phyloP scores from a whole-genome alignment of 30 jellyfish, hydroid and myxozoan species.

The Aurelia aurita region DNA sequence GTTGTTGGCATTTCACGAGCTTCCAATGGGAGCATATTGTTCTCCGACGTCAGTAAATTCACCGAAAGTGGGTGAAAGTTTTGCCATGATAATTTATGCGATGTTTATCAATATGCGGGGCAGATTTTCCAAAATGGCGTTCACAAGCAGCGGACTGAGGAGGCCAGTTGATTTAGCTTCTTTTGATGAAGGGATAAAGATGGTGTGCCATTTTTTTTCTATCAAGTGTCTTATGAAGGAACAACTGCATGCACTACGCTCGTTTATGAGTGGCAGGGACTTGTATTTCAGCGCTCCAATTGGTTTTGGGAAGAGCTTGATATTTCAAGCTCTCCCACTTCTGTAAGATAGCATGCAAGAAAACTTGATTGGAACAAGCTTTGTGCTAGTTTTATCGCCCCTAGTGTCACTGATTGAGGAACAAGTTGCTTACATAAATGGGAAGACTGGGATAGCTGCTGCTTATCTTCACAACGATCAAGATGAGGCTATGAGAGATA shows the following conservation, averaged over 20 bases:
- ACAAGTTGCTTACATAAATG: slow-evolving; percentile 12
- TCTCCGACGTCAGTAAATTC: not conserved
- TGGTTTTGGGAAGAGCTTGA: slow-evolving; percentile 39
- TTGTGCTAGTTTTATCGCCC: slow-evolving; percentile 39
- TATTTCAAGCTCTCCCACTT: slow-evolving; percentile 49
- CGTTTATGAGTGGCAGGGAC: slow-evolving; percentile 20
- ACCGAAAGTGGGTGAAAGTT: too few species aligned
- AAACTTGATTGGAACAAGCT: not conserved
- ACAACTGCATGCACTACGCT: too few species aligned
- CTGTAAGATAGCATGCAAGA: not conserved
- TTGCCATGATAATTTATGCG: too few species aligned
- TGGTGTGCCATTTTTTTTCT: too few species aligned
- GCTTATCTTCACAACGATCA: slow-evolving; percentile 17
- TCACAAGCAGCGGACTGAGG: too few species aligned
- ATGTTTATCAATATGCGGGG: too few species aligned
- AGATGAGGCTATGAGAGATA: slow-evolving; percentile 1
- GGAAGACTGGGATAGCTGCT: slow-evolving; percentile 25
- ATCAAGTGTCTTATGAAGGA: too few species aligned
- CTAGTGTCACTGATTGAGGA: slow-evolving; percentile 43
- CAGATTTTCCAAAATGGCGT: too few species aligned
- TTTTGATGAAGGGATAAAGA: too few species aligned
- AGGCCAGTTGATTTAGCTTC: too few species aligned
- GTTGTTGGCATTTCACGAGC: too few species aligned
- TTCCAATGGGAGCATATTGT: too few species aligned
- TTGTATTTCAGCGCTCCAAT: slow-evolving; percentile 40